Base-by-base conservation (phyloP, 2,888 invertebrate genomes). In the Entomobrya multifasciata region DNA sequence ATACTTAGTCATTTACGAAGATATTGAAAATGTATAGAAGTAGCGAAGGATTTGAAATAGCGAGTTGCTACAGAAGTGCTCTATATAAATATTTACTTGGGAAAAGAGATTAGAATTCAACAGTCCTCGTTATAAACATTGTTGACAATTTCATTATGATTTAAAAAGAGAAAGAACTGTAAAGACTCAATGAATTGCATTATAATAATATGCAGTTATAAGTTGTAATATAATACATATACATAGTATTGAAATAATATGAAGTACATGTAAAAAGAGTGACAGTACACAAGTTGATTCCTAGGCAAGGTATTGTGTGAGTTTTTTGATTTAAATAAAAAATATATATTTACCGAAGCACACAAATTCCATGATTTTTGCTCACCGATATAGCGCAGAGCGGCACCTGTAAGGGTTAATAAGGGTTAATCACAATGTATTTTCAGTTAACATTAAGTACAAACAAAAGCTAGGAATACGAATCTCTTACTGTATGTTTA, bases 381-480 rank as follows among this genome's bases (percentile, higher is more conserved):
- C 96, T 96, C 96, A 96, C 96, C 96, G 96, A 95, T 95, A 96
- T 96, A 95, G 96, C 96, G 95, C 96, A 96, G 95, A 95, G 96
- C 95, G 96, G 96, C 95, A 96, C 96, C 96, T 96, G 96, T 94
- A 93, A 89, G 91, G 93, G 93, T 93, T 93, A 93, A 92, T 92
- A 92, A 93, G 93, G 93, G 93, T 93, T 93, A 89, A 93, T 90
- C 91, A 91, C 88, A 44, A 76, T 62, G 72, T 77, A 36, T 72
- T 49, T 47, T n/a, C n/a, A n/a, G 15, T 70, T 22, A 8, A 41
- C 41, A 41, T 10, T 25, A 60, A 27, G 4, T 60, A 60, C 27
- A 62, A 62, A 62, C 8, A 36, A n/a, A n/a, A n/a, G n/a, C n/a
- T n/a, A n/a, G n/a, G n/a, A n/a, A n/a, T n/a, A n/a, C n/a, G n/a